phyloP scores from a whole-genome alignment of 2,797 vertebrate genomes.

The Darevskia mixta region DNA sequence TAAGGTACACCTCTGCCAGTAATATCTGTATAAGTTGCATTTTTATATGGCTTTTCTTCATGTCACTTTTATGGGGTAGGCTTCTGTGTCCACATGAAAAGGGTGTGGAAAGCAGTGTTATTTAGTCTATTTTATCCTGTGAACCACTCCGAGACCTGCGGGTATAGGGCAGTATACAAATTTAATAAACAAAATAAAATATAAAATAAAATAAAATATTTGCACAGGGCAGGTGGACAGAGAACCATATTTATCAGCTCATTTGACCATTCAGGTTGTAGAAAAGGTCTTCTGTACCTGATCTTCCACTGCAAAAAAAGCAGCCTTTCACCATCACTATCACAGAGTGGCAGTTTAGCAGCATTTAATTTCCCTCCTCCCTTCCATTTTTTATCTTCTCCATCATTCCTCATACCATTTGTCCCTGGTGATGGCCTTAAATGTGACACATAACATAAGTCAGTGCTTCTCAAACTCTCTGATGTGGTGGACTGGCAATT shows the following conservation, averaged over 20 bases:
- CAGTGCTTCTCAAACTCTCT: too few species aligned
- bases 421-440: background rate
- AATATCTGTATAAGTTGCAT: background rate
- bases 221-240: background rate
- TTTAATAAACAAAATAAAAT: too few species aligned
- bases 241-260: background rate
- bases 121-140: background rate
- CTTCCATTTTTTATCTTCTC: background rate
- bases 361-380: background rate
- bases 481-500: too few species aligned
- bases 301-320: background rate
- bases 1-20: background rate
- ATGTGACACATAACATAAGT: too few species aligned
- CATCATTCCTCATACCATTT: background rate
- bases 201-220: too few species aligned
- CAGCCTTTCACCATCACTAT: background rate
- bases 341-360: background rate
- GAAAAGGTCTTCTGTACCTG: background rate
- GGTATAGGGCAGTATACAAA: too few species aligned
- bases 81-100: background rate
- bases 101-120: too few species aligned
- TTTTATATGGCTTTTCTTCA: background rate
- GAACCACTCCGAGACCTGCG: too few species aligned
- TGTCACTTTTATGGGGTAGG: background rate
- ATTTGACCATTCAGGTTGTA: background rate